phyloP scores from a whole-genome alignment of 92 coral and sea anemone species.

The Heliopora coerulea region DNA sequence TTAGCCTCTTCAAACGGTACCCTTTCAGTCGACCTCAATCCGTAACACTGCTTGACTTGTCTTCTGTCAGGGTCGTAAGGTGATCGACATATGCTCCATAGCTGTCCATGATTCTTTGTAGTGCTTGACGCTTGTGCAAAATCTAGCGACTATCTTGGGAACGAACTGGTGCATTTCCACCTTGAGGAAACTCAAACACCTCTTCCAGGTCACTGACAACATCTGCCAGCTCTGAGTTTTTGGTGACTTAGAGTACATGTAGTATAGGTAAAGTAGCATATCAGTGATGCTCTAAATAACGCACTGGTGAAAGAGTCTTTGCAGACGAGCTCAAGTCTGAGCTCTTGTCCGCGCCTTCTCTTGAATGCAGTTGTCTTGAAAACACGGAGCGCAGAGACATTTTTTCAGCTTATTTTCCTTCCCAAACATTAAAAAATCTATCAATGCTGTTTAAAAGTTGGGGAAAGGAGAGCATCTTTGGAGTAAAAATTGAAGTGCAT shows the following conservation, averaged over 20 bases:
- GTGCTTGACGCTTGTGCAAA: slow-evolving; percentile 32
- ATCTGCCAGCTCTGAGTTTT: slow-evolving; percentile 26
- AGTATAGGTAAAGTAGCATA: slow-evolving; percentile 10
- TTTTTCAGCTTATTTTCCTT: too few species aligned
- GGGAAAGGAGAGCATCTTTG: too few species aligned
- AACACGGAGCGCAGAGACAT: too few species aligned
- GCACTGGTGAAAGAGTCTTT: slow-evolving; percentile 4
- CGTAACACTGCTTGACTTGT: slow-evolving; percentile 2
- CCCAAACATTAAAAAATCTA: too few species aligned
- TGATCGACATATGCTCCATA: slow-evolving; percentile 21
- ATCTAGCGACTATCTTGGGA: slow-evolving; percentile 29
- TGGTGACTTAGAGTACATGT: slow-evolving; percentile 19
- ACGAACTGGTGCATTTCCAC: slow-evolving; percentile 28
- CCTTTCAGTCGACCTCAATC: slow-evolving; percentile 34
- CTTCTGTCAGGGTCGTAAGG: slow-evolving; percentile 1
- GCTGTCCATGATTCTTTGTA: too few species aligned
- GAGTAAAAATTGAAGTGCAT: too few species aligned
- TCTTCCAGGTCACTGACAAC: slow-evolving; percentile 29
- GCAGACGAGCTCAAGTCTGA: slow-evolving; percentile 15
- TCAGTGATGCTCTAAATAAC: slow-evolving; percentile 3
- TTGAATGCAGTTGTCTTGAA: too few species aligned
- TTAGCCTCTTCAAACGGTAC: slow-evolving; percentile 14
- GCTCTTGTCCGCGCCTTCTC: too few species aligned
- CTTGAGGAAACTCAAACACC: slow-evolving; percentile 20
- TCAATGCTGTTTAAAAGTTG: too few species aligned